Evolutionary conservation across 2,888 invertebrate genomes (phyloP).

Genomic region (Caenorhabditis virilis): DNA sequence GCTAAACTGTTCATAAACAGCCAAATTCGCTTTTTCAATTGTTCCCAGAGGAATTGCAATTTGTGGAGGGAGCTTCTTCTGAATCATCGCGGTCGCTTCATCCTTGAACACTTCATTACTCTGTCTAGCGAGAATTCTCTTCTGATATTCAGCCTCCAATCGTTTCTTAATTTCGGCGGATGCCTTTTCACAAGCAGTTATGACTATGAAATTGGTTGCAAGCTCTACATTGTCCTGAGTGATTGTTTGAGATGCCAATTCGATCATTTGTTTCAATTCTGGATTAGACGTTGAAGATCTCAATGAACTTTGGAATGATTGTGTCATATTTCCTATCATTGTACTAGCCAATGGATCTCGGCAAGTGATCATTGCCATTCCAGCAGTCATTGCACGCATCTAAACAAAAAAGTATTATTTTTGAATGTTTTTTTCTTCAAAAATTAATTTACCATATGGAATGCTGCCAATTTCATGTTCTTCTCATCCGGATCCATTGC

Average conservation of each 20-base stretch:
- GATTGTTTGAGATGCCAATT: slow-evolving; percentile 84
- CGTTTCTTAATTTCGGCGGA: slow-evolving; percentile 91
- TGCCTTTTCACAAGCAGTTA: slow-evolving; percentile 74
- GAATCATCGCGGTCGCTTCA: slow-evolving; percentile 74
- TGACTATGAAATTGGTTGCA: slow-evolving; percentile 95
- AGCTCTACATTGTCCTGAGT: slow-evolving; percentile 95
- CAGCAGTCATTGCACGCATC: slow-evolving; percentile 92
- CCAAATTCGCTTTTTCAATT: slow-evolving; percentile 82
- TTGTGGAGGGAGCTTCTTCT: slow-evolving; percentile 28
- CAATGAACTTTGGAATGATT: slow-evolving; percentile 51
- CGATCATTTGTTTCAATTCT: slow-evolving; percentile 79
- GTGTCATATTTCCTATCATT: slow-evolving; percentile 84
- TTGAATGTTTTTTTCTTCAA: neutral
- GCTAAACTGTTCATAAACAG: slow-evolving; percentile 91
- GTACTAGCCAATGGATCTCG: slow-evolving; percentile 88
- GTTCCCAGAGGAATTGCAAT: slow-evolving; percentile 70
- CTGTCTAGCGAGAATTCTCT: slow-evolving; percentile 80
- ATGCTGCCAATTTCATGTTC: slow-evolving; percentile 76
- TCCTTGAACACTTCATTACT: slow-evolving; percentile 91
- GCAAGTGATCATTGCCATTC: slow-evolving; percentile 98
- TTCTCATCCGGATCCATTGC: slow-evolving; percentile 92
- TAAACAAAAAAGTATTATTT: slow-evolving; percentile 15
- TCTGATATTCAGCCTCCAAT: slow-evolving; percentile 73
- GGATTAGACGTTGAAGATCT: slow-evolving; percentile 20
- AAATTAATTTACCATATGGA: slow-evolving; percentile 38